Conservation (phyloP, 1,140 invertebrate species). For the Pollicipes pollicipes region DNA sequence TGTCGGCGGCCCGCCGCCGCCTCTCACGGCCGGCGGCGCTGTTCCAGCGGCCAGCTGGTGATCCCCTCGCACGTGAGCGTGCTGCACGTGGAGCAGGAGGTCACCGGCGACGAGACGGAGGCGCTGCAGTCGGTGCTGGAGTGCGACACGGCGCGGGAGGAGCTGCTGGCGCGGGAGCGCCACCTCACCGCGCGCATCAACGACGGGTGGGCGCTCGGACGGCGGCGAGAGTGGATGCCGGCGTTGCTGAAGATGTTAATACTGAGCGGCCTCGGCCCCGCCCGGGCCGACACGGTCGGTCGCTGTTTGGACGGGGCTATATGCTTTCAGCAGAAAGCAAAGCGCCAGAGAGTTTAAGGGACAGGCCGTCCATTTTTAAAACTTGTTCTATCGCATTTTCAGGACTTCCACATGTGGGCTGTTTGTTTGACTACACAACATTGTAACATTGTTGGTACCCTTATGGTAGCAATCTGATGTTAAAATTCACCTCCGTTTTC, state of each 20-base stretch:
- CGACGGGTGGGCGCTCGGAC: slow-evolving; percentile 12
- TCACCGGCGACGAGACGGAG: slow-evolving; percentile 79
- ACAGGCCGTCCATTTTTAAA: background rate
- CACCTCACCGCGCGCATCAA: slow-evolving; percentile 27
- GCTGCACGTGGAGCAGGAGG: slow-evolving; percentile 95
- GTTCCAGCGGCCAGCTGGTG: slow-evolving; percentile 50
- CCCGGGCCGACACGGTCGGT: too few relatives aligned
- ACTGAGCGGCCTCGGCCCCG: too few relatives aligned
- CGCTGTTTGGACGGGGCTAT: too few relatives aligned
- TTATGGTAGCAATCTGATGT: too few relatives aligned
- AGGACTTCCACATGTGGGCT: too few relatives aligned
- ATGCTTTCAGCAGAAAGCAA: too few relatives aligned
- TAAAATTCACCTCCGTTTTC: too few relatives aligned
- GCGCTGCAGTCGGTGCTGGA: slow-evolving; percentile 85
- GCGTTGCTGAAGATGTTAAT: too few relatives aligned
- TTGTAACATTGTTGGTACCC: too few relatives aligned
- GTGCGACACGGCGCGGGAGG: slow-evolving; percentile 67
- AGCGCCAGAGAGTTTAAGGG: too few relatives aligned
- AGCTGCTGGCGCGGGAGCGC: slow-evolving; percentile 57
- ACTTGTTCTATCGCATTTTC: background rate
- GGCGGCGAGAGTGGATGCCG: too few relatives aligned
- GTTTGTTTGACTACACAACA: too few relatives aligned
- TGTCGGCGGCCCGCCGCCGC: background rate
- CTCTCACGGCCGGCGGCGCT: background rate
- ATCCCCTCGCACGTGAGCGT: slow-evolving; percentile 89